Evolutionary conservation across 2,888 invertebrate genomes (phyloP).

Genomic region (Meiosimyza decipiens): DNA sequence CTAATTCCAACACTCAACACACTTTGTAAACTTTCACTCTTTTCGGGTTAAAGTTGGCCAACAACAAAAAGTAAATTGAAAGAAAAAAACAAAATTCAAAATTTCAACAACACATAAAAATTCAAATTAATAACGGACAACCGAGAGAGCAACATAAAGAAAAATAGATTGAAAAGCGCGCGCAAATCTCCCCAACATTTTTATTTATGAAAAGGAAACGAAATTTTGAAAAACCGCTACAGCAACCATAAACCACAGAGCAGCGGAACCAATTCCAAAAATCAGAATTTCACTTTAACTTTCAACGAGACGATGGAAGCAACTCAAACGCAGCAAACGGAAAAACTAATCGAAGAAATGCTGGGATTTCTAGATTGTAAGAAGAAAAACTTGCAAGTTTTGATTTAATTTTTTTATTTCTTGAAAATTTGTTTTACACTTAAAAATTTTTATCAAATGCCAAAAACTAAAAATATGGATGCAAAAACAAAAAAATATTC

Average conservation of each 20-base stretch:
- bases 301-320: conserved; percentile 15
- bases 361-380: conserved; percentile 52
- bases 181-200: not conserved
- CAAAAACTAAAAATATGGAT: conserved; percentile 3
- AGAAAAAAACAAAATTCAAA: conserved; percentile 40
- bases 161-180: conserved; percentile 43
- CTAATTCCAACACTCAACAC: not conserved
- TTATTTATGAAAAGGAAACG: conserved; percentile 1
- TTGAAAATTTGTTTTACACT: not conserved
- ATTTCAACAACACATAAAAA: conserved; percentile 37
- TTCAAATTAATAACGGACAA: conserved; percentile 13
- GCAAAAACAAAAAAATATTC: not conserved
- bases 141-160: conserved; percentile 45
- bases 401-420: not conserved
- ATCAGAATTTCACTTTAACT: not conserved
- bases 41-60: conserved; percentile 33
- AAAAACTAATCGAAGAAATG: conserved; percentile 49
- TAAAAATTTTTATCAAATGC: conserved; percentile 3
- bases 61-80: conserved; percentile 29
- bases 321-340: conserved; percentile 45
- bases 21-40: not conserved
- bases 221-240: conserved; percentile 19
- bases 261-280: not conserved
- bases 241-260: not conserved
- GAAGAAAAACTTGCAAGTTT: conserved; percentile 20